These are phyloP conservation scores for Synanceia verrucosa DNA, from an alignment of 2,797 vertebrate genomes.

Conservation along the genomic window DNA sequence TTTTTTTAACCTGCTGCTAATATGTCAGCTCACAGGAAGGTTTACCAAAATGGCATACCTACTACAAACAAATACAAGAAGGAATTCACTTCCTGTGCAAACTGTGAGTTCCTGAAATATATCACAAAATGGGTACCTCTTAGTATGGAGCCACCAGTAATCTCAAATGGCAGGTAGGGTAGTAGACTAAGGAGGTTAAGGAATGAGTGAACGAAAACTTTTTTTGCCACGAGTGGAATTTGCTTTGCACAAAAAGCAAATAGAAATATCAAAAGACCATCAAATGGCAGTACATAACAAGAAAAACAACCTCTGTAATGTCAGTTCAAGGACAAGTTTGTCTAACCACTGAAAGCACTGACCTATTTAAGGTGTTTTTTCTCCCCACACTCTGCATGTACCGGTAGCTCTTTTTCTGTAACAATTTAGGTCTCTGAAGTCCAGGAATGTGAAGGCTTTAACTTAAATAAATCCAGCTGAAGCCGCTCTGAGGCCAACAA, in stretches of 20 bases:
- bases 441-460: constrained; percentile 16
- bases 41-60: neutral
- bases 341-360: constrained; percentile 8
- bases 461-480: constrained; percentile 6
- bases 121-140: too few relatives aligned
- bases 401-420: neutral
- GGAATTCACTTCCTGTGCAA: neutral
- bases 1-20: neutral
- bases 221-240: neutral
- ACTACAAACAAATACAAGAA: too few relatives aligned
- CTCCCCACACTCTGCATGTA: neutral
- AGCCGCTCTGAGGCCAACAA: neutral
- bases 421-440: constrained; percentile 4
- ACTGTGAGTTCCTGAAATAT: too few relatives aligned
- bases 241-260: neutral
- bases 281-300: neutral
- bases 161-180: too few relatives aligned
- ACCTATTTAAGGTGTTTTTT: constrained; percentile 8
- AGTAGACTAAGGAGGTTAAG: too few relatives aligned
- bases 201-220: neutral
- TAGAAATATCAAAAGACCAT: neutral
- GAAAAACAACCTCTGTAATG: neutral
- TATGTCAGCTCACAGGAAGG: neutral
- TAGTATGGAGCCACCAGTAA: too few relatives aligned
- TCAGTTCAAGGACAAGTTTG: constrained; percentile 14